Percentiles rank a stretch among this genome's conserved stretches.
phyloP scores from a whole-genome alignment of 2,888 invertebrate genomes.

The Panopea generosa region DNA sequence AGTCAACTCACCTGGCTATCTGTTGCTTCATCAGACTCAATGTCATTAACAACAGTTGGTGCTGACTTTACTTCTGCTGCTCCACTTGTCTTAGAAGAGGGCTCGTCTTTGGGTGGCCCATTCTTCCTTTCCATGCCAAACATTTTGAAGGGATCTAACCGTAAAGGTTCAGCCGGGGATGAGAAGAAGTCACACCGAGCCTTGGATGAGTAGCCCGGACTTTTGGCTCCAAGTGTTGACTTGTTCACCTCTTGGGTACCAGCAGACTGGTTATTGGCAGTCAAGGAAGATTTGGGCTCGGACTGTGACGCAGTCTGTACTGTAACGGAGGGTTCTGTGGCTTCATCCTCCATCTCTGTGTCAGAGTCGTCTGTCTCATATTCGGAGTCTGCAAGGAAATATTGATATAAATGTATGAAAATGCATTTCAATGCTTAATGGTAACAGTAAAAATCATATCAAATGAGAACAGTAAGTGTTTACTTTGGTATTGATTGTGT shows the following conservation, averaged over 20 bases:
- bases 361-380: conserved; percentile 59
- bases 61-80: conserved; percentile 15
- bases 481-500: no score
- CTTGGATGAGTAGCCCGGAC: conserved; percentile 56
- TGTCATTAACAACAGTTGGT: conserved; percentile 80
- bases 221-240: not conserved
- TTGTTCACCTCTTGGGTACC: no score
- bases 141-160: conserved; percentile 82
- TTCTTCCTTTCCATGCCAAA: conserved; percentile 71
- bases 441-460: no score
- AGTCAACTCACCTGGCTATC: conserved; percentile 58
- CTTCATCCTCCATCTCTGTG: conserved; percentile 60
- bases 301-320: conserved; percentile 31
- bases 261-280: not conserved
- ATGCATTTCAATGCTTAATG: no score
- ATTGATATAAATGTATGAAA: no score
- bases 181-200: conserved; percentile 82
- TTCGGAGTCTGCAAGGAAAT: conserved; percentile 42
- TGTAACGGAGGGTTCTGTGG: conserved; percentile 40
- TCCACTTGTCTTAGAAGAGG: not conserved
- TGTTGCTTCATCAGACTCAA: conserved; percentile 71
- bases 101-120: conserved; percentile 34
- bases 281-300: conserved; percentile 16
- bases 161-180: conserved; percentile 80
- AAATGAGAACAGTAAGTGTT: no score